These are phyloP conservation scores for Rostratula benghalensis DNA, from an alignment of 2,113 vertebrate species.

Conservation along the genomic window DNA sequence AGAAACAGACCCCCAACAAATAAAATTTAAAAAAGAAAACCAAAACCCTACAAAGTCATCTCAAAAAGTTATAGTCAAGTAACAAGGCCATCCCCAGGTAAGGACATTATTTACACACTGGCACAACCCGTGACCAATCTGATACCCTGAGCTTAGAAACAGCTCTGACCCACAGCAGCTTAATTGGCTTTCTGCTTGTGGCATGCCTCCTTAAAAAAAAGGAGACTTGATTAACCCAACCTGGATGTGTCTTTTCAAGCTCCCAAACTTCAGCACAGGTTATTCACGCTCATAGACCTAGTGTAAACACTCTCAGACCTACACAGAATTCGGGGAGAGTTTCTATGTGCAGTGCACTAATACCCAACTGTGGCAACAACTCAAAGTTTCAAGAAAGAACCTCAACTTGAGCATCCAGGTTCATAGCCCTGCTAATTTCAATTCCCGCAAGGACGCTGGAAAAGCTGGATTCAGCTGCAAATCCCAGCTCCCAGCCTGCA, in stretches of 20 bases:
- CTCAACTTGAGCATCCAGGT: too few relatives aligned
- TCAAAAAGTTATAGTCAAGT: background rate
- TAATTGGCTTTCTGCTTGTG: background rate
- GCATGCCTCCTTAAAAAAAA: background rate
- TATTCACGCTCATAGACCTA: background rate
- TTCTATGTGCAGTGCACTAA: fast-evolving
- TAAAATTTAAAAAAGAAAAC: background rate
- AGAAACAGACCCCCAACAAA: background rate
- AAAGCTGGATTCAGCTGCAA: background rate
- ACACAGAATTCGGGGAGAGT: background rate
- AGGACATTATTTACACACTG: background rate
- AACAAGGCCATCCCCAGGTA: background rate
- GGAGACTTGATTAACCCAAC: background rate
- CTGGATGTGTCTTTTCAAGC: background rate
- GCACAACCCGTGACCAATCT: background rate
- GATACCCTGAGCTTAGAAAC: background rate
- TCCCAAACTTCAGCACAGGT: background rate
- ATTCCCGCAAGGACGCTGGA: background rate
- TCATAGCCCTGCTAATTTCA: background rate
- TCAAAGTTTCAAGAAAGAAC: background rate
- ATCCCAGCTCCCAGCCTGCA: background rate
- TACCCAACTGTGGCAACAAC: fast-evolving
- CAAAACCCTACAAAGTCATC: background rate
- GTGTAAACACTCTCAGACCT: background rate
- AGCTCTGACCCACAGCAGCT: background rate